phyloP scores from a whole-genome alignment of 2,888 invertebrate species.

The Heliconius ethilla region DNA sequence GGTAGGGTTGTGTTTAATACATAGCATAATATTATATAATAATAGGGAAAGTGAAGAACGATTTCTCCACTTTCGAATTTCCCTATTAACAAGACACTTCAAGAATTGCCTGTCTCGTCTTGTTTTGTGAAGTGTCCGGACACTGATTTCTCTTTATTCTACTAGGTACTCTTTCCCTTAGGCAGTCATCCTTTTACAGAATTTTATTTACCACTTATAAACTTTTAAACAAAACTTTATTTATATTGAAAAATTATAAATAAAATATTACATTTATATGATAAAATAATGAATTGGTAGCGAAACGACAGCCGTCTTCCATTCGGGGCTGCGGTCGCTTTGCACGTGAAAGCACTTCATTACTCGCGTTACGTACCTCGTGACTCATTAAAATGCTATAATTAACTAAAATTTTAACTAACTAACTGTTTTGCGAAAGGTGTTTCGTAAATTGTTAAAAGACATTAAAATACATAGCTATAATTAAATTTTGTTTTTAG shows the following conservation, averaged over 20 bases:
- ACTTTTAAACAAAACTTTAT: too few relatives aligned
- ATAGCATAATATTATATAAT: neutral
- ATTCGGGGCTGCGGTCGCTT: conserved; percentile 15
- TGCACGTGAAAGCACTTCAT: conserved; percentile 14
- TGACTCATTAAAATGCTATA: conserved; percentile 7
- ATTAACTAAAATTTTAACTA: neutral
- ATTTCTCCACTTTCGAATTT: too few relatives aligned
- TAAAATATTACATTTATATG: neutral
- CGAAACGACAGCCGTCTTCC: conserved; percentile 7
- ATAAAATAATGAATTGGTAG: neutral
- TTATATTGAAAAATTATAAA: too few relatives aligned
- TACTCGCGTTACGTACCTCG: neutral
- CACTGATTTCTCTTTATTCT: too few relatives aligned
- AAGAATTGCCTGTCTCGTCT: too few relatives aligned
- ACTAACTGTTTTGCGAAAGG: neutral
- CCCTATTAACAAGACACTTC: too few relatives aligned
- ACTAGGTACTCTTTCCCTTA: too few relatives aligned
- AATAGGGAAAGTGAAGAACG: too few relatives aligned
- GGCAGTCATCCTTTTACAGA: too few relatives aligned
- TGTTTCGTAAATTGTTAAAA: neutral
- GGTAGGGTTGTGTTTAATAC: neutral
- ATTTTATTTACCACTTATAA: too few relatives aligned
- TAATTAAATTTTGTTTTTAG: too few relatives aligned
- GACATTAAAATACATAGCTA: neutral
- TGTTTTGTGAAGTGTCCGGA: too few relatives aligned